Evolutionary conservation across 2,888 invertebrate genomes (phyloP).

Genomic region (Microctonus hyperodae): DNA sequence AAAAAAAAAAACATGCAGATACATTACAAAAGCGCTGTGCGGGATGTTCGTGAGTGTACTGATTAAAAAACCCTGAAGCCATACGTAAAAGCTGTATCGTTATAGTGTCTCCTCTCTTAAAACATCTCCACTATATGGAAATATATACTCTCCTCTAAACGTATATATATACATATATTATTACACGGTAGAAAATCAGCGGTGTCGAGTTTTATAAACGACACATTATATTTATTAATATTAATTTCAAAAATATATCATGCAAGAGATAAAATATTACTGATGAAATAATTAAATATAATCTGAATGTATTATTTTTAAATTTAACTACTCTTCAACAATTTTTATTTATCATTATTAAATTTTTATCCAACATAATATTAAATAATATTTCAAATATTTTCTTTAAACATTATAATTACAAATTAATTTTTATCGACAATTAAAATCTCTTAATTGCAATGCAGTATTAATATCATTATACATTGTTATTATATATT

Average conservation of each 20-base stretch:
- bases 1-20: neutral
- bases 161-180: too few species aligned
- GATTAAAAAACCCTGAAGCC: slow-evolving; percentile 24
- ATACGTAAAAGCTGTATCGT: neutral
- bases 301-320: neutral
- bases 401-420: too few species aligned
- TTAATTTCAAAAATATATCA: neutral
- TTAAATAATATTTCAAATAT: too few species aligned
- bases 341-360: too few species aligned
- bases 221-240: neutral
- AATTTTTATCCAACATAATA: too few species aligned
- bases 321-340: too few species aligned
- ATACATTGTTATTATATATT: too few species aligned
- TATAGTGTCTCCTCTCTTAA: neutral
- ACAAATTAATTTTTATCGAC: too few species aligned
- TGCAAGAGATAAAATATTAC: neutral
- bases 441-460: too few species aligned
- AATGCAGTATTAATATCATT: too few species aligned
- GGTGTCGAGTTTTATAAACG: neutral
- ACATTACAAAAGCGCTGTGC: slow-evolving; percentile 3
- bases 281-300: neutral
- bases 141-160: neutral
- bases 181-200: slow-evolving; percentile 4
- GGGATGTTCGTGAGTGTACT: slow-evolving; percentile 15
- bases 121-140: neutral